Conservation (phyloP, 2,797 vertebrate species). For the Sarcophilus harrisii region DNA sequence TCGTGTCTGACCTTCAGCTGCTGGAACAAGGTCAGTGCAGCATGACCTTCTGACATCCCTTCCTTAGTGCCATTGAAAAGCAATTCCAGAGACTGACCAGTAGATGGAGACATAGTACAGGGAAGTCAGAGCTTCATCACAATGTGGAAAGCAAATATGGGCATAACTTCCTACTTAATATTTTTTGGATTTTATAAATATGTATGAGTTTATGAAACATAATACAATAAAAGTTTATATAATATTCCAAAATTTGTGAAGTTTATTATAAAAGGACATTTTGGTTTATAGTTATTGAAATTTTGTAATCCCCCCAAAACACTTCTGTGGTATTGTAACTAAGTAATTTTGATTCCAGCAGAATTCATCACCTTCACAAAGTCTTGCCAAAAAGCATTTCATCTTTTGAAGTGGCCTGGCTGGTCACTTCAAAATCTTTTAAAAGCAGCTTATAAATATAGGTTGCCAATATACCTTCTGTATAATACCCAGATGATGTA, state of each 20-base stretch:
- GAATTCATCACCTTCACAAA: conserved; percentile 69
- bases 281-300: conserved; percentile 11
- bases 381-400: conserved; percentile 47
- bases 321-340: conserved; percentile 44
- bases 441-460: conserved; percentile 56
- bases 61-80: background rate
- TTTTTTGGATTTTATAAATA: conserved; percentile 50
- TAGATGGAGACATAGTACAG: conserved; percentile 80
- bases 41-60: fast-evolving
- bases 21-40: conserved; percentile 94
- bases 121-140: background rate
- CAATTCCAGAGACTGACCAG: background rate
- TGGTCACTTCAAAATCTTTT: conserved; percentile 61
- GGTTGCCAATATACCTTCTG: conserved; percentile 54
- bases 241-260: background rate
- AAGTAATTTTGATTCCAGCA: conserved; percentile 52
- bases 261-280: background rate
- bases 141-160: background rate
- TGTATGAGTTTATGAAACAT: conserved; percentile 49
- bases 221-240: fast-evolving
- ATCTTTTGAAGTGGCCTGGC: conserved; percentile 69
- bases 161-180: background rate
- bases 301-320: background rate
- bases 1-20: conserved; percentile 93
- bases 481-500: conserved; percentile 41